phyloP scores from a whole-genome alignment of 2,113 vertebrate species.

The Trogon melanurus region DNA sequence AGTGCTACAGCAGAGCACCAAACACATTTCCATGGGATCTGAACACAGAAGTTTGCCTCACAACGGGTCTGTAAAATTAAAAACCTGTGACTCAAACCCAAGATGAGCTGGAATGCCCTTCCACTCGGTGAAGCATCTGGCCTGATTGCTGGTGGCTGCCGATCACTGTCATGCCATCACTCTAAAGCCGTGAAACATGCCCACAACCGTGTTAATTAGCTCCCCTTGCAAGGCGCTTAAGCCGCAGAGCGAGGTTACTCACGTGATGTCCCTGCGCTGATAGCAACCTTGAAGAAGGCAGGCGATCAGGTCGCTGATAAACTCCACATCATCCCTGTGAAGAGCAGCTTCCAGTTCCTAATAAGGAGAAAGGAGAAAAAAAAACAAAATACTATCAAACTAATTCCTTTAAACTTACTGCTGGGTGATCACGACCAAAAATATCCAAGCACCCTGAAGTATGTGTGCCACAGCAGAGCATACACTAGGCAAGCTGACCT shows the following conservation, averaged over 20 bases:
- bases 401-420: neutral
- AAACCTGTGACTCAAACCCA: neutral
- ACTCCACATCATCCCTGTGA: conserved; percentile 89
- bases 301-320: conserved; percentile 92
- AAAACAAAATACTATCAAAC: neutral
- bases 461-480: neutral
- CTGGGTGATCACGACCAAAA: neutral
- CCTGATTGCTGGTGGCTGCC: neutral
- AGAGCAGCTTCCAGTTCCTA: conserved; percentile 97
- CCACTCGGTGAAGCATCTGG: neutral
- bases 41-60: neutral
- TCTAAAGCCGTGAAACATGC: neutral
- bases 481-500: neutral
- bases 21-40: neutral
- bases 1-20: neutral
- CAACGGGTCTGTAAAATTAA: neutral
- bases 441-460: neutral
- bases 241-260: conserved; percentile 70
- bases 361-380: neutral
- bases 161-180: conserved; percentile 32
- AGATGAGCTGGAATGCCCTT: conserved; percentile 27
- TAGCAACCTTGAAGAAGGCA: conserved; percentile 97
- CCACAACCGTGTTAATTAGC: neutral
- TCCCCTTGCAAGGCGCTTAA: conserved; percentile 16
- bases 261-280: conserved; percentile 97